A percentile compares a stretch with the other conserved stretches of the same genome.
These are phyloP conservation scores for Diorhabda sublineata DNA, from an alignment of 1,140 invertebrate species.

Conservation along the genomic window DNA sequence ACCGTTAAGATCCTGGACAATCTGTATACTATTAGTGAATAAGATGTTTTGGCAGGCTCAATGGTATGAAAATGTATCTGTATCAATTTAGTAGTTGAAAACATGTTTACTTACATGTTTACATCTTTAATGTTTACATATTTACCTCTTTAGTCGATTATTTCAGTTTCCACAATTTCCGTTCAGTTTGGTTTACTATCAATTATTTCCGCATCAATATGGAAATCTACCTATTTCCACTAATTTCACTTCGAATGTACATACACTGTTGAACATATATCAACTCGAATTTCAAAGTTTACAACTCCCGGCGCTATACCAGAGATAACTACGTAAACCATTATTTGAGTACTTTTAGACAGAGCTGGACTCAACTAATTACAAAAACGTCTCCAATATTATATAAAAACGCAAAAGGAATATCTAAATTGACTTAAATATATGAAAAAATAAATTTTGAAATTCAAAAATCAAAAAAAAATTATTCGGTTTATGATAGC, in stretches of 20 bases:
- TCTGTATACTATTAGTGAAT: too few species aligned
- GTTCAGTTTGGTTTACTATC: constrained; percentile 2
- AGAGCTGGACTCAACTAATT: neutral
- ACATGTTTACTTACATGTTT: too few species aligned
- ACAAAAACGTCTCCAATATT: too few species aligned
- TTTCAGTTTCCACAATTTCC: constrained; percentile 2
- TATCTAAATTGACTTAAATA: too few species aligned
- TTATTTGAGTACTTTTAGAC: neutral
- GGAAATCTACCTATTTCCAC: constrained; percentile 1
- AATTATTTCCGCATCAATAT: neutral
- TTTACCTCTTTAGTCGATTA: neutral
- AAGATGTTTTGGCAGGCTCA: too few species aligned
- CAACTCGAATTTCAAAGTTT: neutral
- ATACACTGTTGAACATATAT: neutral
- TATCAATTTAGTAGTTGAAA: too few species aligned
- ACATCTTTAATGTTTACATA: neutral
- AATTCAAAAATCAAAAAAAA: too few species aligned
- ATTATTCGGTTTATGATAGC: too few species aligned
- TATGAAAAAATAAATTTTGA: too few species aligned
- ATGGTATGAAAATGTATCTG: too few species aligned
- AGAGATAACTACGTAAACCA: neutral
- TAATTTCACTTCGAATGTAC: neutral
- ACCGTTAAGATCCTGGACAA: too few species aligned
- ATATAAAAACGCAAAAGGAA: too few species aligned
- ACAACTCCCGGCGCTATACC: neutral